phyloP scores from a whole-genome alignment of 2,888 invertebrate genomes.

The Habroteleia sp. region DNA sequence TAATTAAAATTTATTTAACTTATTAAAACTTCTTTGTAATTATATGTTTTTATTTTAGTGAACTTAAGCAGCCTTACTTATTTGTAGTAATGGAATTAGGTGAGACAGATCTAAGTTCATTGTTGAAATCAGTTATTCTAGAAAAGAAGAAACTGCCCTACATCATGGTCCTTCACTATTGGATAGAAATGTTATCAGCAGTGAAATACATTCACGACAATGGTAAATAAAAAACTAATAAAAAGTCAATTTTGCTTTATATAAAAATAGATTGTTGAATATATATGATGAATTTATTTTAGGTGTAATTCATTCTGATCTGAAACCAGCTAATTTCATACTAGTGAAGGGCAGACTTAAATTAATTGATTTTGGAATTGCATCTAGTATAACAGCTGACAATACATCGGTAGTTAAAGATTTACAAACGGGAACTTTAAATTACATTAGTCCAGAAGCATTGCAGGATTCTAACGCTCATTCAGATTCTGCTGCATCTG shows the following conservation, averaged over 20 bases:
- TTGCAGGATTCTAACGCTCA: slow-evolving; percentile 84
- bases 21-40: too few relatives aligned
- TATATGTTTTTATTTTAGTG: too few relatives aligned
- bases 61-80: slow-evolving; percentile 83
- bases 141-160: slow-evolving; percentile 70
- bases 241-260: too few relatives aligned
- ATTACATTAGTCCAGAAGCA: slow-evolving; percentile 98
- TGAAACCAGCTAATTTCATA: slow-evolving; percentile 98
- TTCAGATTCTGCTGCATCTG: slow-evolving; percentile 76
- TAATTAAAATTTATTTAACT: too few relatives aligned
- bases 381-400: slow-evolving; percentile 92
- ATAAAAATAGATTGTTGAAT: too few relatives aligned
- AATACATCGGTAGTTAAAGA: slow-evolving; percentile 94
- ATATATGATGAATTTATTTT: not conserved
- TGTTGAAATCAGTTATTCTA: slow-evolving; percentile 83
- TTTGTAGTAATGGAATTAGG: slow-evolving; percentile 96
- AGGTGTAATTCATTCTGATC: slow-evolving; percentile 97
- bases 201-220: slow-evolving; percentile 94
- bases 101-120: slow-evolving; percentile 91
- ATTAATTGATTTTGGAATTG: slow-evolving; percentile 98
- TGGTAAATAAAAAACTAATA: slow-evolving; percentile 85
- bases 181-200: slow-evolving; percentile 96
- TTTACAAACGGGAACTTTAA: slow-evolving; percentile 92
- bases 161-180: slow-evolving; percentile 91
- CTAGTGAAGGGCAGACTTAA: slow-evolving; percentile 92